Percentiles rank a stretch among this genome's conserved stretches.
phyloP scores from a whole-genome alignment of 1,140 invertebrate species.

The Drosophila rufa region DNA sequence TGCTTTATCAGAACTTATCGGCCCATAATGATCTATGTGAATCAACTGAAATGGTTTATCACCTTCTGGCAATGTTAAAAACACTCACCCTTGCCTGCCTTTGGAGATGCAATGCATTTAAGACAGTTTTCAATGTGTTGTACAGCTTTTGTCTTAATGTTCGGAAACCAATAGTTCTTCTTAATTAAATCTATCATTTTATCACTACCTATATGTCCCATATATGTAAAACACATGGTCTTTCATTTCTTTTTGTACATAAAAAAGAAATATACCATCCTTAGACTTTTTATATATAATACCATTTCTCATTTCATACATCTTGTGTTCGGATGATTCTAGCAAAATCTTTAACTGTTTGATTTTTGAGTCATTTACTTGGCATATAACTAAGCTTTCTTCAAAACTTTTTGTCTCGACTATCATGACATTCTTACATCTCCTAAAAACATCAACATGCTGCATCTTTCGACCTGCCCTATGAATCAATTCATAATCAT shows the following conservation, averaged over 20 bases:
- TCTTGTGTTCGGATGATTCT: too few species aligned
- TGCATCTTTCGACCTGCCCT: conserved; percentile 62
- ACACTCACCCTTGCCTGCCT: too few species aligned
- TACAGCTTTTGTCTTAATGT: conserved; percentile 61
- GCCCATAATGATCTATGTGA: too few species aligned
- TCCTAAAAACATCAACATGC: conserved; percentile 68
- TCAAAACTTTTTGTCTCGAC: conserved; percentile 1
- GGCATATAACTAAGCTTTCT: too few species aligned
- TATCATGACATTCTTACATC: not conserved
- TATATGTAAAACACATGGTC: not conserved
- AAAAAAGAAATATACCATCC: conserved; percentile 36
- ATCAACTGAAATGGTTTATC: too few species aligned
- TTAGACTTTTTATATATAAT: conserved; percentile 5
- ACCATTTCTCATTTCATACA: too few species aligned
- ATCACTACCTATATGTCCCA: conserved; percentile 26
- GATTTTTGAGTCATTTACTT: too few species aligned
- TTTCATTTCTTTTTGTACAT: not conserved
- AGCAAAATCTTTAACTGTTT: too few species aligned
- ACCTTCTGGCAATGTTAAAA: too few species aligned
- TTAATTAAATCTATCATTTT: conserved; percentile 55
- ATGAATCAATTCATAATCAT: conserved; percentile 16
- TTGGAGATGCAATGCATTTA: too few species aligned
- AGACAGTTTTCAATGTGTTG: conserved; percentile 29
- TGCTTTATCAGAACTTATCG: too few species aligned
- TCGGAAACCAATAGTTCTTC: conserved; percentile 65